Conservation (phyloP, 2,888 invertebrate genomes). For the Coremacera marginata region DNA sequence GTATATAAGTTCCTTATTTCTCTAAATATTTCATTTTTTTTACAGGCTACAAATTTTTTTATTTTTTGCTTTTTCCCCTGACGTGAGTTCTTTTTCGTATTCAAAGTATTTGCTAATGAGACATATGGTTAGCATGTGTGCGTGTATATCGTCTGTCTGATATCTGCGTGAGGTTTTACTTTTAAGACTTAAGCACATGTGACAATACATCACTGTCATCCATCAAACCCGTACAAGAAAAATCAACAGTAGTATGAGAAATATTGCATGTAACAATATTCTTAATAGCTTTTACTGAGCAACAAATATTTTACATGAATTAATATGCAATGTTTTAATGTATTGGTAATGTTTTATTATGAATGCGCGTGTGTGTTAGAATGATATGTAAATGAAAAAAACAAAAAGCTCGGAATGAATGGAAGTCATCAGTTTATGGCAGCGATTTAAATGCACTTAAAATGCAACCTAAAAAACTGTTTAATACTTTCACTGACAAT, state of each 20-base stretch:
- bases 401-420: not conserved
- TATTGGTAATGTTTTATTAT: not conserved
- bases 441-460: not conserved
- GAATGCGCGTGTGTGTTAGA: not conserved
- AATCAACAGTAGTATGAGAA: not conserved
- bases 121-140: too few species aligned
- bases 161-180: too few species aligned
- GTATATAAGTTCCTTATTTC: too few species aligned
- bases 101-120: not conserved
- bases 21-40: too few species aligned
- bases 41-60: not conserved
- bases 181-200: not conserved
- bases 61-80: not conserved
- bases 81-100: not conserved
- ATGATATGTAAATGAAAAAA: too few species aligned
- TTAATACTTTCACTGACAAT: too few species aligned
- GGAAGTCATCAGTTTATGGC: not conserved
- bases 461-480: not conserved
- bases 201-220: slow-evolving; percentile 1
- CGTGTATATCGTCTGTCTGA: too few species aligned
- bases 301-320: too few species aligned
- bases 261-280: too few species aligned
- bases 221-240: not conserved
- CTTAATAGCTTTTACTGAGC: too few species aligned
- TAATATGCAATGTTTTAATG: not conserved